Evolutionary conservation across 1,140 invertebrate genomes (phyloP).

Genomic region (Drosophila repleta): DNA sequence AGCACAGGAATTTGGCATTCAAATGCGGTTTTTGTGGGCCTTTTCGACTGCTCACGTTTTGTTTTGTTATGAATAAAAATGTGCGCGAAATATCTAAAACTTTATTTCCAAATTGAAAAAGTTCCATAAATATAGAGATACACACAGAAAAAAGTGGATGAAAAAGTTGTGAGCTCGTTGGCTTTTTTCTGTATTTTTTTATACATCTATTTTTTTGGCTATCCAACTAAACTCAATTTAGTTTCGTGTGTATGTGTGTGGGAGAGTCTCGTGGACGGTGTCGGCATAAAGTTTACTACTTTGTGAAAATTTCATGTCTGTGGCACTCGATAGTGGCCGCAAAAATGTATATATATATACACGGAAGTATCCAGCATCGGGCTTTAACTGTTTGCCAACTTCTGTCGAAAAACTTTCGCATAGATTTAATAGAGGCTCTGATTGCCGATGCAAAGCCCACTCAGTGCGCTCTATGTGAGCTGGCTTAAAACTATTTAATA

Average conservation of each 20-base stretch:
- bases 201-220: constrained; percentile 36
- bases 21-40: constrained; percentile 54
- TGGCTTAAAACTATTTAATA: constrained; percentile 1
- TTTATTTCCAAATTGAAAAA: constrained; percentile 82
- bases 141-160: constrained; percentile 44
- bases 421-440: constrained; percentile 50
- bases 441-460: constrained; percentile 38
- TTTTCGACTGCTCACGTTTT: constrained; percentile 62
- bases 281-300: constrained; percentile 78
- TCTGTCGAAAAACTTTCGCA: constrained; percentile 50
- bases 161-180: constrained; percentile 66
- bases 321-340: constrained; percentile 76
- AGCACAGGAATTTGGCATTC: constrained; percentile 36
- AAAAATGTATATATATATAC: constrained; percentile 57
- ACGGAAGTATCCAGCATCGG: constrained; percentile 23
- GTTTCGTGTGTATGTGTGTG: constrained; percentile 21
- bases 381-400: constrained; percentile 73
- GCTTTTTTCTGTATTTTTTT: constrained; percentile 15
- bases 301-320: constrained; percentile 79
- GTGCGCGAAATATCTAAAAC: constrained; percentile 66
- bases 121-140: constrained; percentile 81
- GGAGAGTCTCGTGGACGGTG: constrained; percentile 47
- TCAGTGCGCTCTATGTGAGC: background rate
- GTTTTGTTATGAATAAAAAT: constrained; percentile 81
- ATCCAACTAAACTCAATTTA: constrained; percentile 67